Base-by-base conservation (phyloP, 2,113 vertebrate genomes). In the Psittacula cyanocephala region DNA sequence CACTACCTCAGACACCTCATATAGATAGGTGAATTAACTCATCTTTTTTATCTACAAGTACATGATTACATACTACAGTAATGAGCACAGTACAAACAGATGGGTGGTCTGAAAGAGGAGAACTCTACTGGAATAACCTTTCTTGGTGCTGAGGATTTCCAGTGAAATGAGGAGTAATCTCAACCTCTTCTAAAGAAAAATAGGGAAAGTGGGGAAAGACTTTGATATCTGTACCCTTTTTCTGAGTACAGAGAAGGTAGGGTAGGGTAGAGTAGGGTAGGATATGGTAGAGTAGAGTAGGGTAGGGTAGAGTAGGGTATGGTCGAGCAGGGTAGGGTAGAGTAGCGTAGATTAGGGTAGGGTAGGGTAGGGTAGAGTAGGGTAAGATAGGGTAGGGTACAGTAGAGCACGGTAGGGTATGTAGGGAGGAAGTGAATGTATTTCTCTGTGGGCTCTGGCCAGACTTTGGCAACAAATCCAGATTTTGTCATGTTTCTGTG, bases 401-500 rank as follows among this genome's bases (percentile, higher is more conserved):
- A 5, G 55, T n/a, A 33, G 31, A 19, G 31, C n/a, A n/a, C 5
- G 6, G 55, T n/a, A 23, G 20, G 55, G 31, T n/a, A n/a, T 33
- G 55, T 33, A 35, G 22, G 18, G 39, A 24, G 5, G 33, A 28
- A 83, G 53, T 9, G 10, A 60, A 70, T 7, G 24, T 57, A 37
- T 43, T 69, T 53, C 67, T 88, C 90, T 81, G 72, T 79, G 70
- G 74, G 28, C 95, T 96, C 92, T 92, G 83, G 93, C 77, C 69
- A 93, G 88, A 89, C 92, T 97, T 97, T 96, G 95, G 96, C 96
- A 96, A 94, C 17, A 6, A 88, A 49, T 93, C 92, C 91, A 29
- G 28, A 92, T 96, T 86, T 79, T 85, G 57, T 79, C 41, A 6
- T 6, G 12, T 41, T 91, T 59, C 74, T 65, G 53, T 55, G 72